Evolutionary conservation across 2,113 vertebrate genomes (phyloP).

Genomic region (Phrynosoma platyrhinos): DNA sequence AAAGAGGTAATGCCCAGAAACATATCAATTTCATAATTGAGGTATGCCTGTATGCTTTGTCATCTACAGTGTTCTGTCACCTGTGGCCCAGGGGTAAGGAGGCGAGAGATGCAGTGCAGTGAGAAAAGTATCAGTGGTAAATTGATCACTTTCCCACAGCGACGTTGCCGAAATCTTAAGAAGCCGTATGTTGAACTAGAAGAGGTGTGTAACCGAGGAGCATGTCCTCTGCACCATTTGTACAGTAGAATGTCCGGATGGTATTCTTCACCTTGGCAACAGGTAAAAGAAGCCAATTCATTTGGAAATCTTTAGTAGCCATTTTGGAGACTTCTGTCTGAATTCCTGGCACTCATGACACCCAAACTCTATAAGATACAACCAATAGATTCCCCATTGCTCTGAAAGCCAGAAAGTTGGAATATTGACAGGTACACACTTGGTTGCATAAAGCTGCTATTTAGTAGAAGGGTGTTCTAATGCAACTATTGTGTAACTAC

Average conservation of each 20-base stretch:
- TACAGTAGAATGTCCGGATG: constrained; percentile 80
- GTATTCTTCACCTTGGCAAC: constrained; percentile 95
- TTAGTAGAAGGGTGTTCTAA: too few species aligned
- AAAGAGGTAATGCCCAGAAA: too few species aligned
- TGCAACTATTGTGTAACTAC: too few species aligned
- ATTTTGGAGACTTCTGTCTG: not conserved
- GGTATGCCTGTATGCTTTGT: not conserved
- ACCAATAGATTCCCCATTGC: too few species aligned
- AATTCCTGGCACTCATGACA: accelerated
- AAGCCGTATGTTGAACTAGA: constrained; percentile 85
- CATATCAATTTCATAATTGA: too few species aligned
- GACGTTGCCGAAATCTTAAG: constrained; percentile 89
- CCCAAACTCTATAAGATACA: too few species aligned
- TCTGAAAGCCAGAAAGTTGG: too few species aligned
- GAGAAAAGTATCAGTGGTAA: constrained; percentile 87
- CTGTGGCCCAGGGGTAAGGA: constrained; percentile 87
- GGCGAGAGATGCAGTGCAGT: constrained; percentile 86
- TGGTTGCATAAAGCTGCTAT: too few species aligned
- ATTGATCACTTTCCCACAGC: constrained; percentile 83
- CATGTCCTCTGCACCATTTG: constrained; percentile 75
- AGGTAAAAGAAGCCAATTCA: constrained; percentile 76
- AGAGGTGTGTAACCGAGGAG: constrained; percentile 83
- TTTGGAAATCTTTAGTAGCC: not conserved
- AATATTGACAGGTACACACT: too few species aligned
- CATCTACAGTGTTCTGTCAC: constrained; percentile 87